Conservation (phyloP, 2,888 invertebrate genomes). For the Julus scandinavius region DNA sequence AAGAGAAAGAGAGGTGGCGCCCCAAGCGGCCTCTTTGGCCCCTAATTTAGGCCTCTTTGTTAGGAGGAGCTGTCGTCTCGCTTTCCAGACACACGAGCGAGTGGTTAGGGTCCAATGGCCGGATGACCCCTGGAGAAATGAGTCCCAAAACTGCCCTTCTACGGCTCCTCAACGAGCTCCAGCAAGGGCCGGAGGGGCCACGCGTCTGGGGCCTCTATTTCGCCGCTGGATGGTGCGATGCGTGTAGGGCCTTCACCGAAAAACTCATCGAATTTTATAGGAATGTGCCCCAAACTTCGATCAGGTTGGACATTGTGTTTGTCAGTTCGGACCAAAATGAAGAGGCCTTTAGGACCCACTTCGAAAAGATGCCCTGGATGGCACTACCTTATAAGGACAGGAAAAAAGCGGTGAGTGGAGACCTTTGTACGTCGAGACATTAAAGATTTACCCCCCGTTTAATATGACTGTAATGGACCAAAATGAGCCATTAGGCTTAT, state of each 20-base stretch:
- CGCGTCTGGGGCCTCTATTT: conserved; percentile 48
- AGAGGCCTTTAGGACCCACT: background rate
- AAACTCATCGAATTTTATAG: background rate
- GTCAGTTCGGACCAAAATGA: conserved; percentile 39
- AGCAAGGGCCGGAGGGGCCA: background rate
- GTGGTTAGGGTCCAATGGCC: background rate
- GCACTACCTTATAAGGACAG: conserved; percentile 23
- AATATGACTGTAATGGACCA: too few species aligned
- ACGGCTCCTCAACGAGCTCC: background rate
- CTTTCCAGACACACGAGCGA: too few species aligned
- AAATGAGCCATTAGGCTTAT: too few species aligned
- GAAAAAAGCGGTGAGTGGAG: conserved; percentile 17
- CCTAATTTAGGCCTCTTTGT: too few species aligned
- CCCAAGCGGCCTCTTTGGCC: background rate
- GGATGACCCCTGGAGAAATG: background rate
- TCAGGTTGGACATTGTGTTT: background rate
- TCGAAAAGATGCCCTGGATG: conserved; percentile 28
- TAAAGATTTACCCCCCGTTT: too few species aligned
- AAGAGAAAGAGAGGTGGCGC: too few species aligned
- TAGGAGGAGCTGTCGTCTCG: too few species aligned
- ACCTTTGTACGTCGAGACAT: too few species aligned
- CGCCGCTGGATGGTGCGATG: background rate
- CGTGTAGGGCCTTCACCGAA: background rate
- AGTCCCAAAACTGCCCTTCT: background rate
- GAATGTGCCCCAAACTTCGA: background rate